Evolutionary conservation across 2,113 vertebrate genomes (phyloP).

Genomic region (Vidua chalybeata): DNA sequence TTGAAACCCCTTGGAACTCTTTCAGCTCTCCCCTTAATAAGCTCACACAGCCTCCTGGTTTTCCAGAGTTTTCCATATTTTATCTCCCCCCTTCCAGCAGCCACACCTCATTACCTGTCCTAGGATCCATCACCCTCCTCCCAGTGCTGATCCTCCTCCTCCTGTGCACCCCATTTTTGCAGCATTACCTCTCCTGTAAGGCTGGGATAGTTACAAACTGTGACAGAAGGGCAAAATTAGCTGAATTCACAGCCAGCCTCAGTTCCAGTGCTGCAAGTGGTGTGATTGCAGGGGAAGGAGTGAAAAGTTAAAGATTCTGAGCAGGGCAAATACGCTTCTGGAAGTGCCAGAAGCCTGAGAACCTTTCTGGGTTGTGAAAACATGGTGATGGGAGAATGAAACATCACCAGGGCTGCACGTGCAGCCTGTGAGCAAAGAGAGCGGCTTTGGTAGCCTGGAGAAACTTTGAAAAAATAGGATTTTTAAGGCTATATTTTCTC

Average conservation of each 20-base stretch:
- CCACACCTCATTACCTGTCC: background rate
- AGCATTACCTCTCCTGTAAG: background rate
- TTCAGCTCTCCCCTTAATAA: background rate
- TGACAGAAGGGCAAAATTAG: background rate
- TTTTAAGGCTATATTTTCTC: background rate
- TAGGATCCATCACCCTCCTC: background rate
- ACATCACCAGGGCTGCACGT: background rate
- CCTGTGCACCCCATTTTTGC: background rate
- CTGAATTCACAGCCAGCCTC: background rate
- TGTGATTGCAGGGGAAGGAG: background rate
- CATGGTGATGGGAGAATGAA: background rate
- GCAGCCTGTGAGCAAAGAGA: background rate
- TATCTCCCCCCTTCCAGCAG: background rate
- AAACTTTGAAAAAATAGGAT: background rate
- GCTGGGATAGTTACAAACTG: background rate
- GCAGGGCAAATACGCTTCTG: background rate
- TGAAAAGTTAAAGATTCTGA: background rate
- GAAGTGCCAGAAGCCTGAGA: background rate
- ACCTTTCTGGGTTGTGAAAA: background rate
- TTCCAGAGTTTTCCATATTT: background rate
- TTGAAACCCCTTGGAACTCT: background rate
- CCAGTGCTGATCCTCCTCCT: background rate
- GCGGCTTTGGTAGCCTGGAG: background rate
- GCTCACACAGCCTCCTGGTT: background rate
- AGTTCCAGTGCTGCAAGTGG: background rate